phyloP scores from a whole-genome alignment of 1,140 invertebrate species.

The Drosophila ambigua region DNA sequence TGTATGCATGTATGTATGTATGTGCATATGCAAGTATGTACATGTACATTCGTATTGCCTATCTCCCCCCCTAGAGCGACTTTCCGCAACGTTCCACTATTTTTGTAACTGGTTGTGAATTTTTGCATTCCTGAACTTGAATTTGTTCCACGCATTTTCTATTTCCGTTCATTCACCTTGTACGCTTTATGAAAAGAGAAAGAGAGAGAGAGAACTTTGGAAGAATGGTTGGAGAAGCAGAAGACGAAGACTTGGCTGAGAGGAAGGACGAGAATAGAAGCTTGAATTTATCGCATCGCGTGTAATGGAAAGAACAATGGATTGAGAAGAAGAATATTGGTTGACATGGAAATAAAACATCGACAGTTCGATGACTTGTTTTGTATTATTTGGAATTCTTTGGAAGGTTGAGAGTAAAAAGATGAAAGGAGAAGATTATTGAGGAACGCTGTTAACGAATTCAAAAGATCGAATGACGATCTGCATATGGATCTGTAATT shows the following conservation, averaged over 20 bases:
- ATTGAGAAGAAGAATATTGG: slow-evolving; percentile 16
- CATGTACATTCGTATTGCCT: neutral
- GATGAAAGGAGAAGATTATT: no score
- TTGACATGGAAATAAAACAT: slow-evolving; percentile 27
- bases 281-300: no score
- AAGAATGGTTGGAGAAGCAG: slow-evolving; percentile 2
- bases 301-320: no score
- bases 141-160: slow-evolving; percentile 53
- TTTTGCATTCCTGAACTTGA: slow-evolving; percentile 55
- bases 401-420: no score
- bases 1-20: neutral
- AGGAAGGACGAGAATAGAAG: slow-evolving; percentile 2
- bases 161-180: slow-evolving; percentile 51
- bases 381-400: no score
- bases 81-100: no score
- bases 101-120: slow-evolving; percentile 43
- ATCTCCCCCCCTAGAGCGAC: no score
- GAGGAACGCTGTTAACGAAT: no score
- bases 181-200: slow-evolving; percentile 4
- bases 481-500: neutral
- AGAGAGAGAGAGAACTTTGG: neutral
- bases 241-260: neutral
- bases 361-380: slow-evolving; percentile 41
- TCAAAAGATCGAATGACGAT: no score
- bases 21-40: neutral